Base-by-base conservation (phyloP, 2,113 vertebrate species). In the Callopanchax toddi region DNA sequence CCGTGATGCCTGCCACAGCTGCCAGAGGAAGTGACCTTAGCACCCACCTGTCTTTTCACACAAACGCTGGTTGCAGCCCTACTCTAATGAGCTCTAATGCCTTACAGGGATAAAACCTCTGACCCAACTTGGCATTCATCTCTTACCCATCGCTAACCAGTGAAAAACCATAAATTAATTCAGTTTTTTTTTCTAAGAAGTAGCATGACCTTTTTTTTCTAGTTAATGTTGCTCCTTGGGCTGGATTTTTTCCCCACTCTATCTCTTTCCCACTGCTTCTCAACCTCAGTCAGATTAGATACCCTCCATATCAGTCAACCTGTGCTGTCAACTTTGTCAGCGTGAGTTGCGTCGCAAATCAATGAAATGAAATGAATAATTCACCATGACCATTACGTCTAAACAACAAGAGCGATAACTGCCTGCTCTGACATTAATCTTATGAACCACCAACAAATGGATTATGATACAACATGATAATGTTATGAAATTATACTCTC, bases 401-500 rank as follows among this genome's bases (percentile, higher is more conserved):
- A 79, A 88, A 81, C 81, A 84, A 81, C 78, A 76, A 86, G 85
- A 82, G 71, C 79, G 85, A 89, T 87, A 87, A 86, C 84, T 77
- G 83, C 69, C 40, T 36, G 54, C 67, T 70, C 72, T 42, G 82
- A 71, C 90, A 82, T 88, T 87, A 87, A 86, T 88, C 86, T 82
- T 67, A 58, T 39, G 80, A 85, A 79, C 86, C 79, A 67, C 77
- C 86, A 82, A 80, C 88, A 89, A 37, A 88, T 81, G 82, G 85
- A 86, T 86, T 76, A 75, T 87, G 81, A 85, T 84, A 86, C 80
- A 82, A 88, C 85, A 86, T 87, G 79, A 84, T 89, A 87, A 89
- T 86, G 78, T 77, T 83, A 87, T 84, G 82, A 90, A 89, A 81
- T 60, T 67, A 52, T 69, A 82, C 84, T 84, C 83, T 76, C 56